Conservation (phyloP, 2,797 vertebrate species). For the Sylvilagus floridanus region DNA sequence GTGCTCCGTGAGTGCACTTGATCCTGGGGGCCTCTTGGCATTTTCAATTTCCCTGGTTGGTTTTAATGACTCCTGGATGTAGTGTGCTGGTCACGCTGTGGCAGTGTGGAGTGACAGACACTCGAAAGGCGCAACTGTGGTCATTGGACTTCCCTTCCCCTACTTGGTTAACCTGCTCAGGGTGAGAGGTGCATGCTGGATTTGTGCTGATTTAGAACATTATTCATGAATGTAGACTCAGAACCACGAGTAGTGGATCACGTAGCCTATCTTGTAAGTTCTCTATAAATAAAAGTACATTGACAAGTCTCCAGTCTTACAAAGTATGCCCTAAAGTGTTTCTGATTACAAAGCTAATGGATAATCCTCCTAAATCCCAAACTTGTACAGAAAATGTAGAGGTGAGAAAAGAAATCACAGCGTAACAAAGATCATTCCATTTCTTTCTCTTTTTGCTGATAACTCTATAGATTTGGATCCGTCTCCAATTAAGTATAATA, state of each 20-base stretch:
- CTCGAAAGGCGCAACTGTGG: slow-evolving; percentile 59
- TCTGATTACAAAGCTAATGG: slow-evolving; percentile 10
- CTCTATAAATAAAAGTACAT: slow-evolving; percentile 37
- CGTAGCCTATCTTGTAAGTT: background rate
- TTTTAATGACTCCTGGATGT: background rate
- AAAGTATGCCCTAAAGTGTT: background rate
- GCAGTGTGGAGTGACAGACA: slow-evolving; percentile 43
- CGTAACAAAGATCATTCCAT: background rate
- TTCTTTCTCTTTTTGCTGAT: background rate
- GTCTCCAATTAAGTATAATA: background rate
- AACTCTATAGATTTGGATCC: background rate
- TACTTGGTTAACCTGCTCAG: slow-evolving; percentile 65
- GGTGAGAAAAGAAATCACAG: background rate
- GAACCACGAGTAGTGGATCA: slow-evolving; percentile 59
- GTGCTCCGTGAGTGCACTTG: background rate
- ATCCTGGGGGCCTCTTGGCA: background rate
- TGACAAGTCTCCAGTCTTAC: slow-evolving; percentile 23
- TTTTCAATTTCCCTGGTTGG: background rate
- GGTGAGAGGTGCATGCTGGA: slow-evolving; percentile 70
- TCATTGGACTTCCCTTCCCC: slow-evolving; percentile 73
- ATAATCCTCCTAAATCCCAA: background rate
- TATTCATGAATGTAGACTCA: slow-evolving; percentile 76
- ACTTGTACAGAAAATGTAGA: background rate
- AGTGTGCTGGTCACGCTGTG: background rate
- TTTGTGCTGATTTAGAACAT: slow-evolving; percentile 70